Percentiles rank a stretch among this genome's conserved stretches.
These are phyloP conservation scores for Heterotilapia buettikoferi DNA, from an alignment of 2,113 vertebrate genomes.

Conservation along the genomic window DNA sequence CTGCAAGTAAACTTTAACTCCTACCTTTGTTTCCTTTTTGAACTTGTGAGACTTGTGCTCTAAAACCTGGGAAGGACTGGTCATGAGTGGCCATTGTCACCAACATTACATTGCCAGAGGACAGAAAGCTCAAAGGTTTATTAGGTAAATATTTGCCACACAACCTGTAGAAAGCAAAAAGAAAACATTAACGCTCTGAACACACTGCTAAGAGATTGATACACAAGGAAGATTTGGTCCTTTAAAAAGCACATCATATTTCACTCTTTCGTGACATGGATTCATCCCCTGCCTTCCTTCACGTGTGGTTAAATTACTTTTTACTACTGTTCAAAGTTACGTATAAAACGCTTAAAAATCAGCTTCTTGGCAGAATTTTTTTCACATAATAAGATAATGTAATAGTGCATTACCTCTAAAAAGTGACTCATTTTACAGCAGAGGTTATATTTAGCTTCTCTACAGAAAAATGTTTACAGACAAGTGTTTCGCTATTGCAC, in stretches of 20 bases:
- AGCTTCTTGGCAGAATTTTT: not conserved
- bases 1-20: not conserved
- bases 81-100: conserved; percentile 77
- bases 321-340: not conserved
- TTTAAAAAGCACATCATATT: not conserved
- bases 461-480: not conserved
- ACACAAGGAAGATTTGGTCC: not conserved
- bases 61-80: conserved; percentile 80
- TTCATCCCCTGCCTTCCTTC: not conserved
- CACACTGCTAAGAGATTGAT: not conserved
- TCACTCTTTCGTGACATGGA: not conserved
- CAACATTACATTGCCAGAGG: conserved; percentile 89
- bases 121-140: conserved; percentile 82
- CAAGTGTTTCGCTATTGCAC: not conserved
- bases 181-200: not conserved
- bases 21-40: conserved; percentile 45
- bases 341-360: not conserved
- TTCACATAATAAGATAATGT: not conserved
- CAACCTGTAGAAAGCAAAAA: conserved; percentile 67
- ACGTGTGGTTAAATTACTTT: not conserved
- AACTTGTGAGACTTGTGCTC: conserved; percentile 81
- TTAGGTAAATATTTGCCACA: conserved; percentile 83
- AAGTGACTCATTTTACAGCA: not conserved
- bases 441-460: not conserved
- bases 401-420: not conserved